Evolutionary conservation across 1,140 invertebrate species (phyloP).

Genomic region (Drosophila obscura): DNA sequence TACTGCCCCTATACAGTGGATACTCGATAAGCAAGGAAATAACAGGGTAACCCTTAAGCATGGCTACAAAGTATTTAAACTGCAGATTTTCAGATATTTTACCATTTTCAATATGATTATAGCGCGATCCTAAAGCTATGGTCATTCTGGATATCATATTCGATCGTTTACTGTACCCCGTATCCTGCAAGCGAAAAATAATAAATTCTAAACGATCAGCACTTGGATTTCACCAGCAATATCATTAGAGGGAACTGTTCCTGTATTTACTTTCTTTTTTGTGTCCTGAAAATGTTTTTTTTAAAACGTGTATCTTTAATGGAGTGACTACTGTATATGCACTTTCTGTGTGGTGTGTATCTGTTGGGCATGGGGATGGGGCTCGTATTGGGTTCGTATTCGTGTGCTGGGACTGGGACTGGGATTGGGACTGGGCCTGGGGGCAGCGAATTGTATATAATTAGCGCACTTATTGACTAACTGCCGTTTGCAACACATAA

Average conservation of each 20-base stretch:
- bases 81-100: too few species aligned
- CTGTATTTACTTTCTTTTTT: not conserved
- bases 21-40: not conserved
- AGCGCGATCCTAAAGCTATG: not conserved
- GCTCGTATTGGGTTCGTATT: slow-evolving; percentile 23
- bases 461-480: slow-evolving; percentile 77
- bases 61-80: too few species aligned
- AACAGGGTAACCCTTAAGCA: too few species aligned
- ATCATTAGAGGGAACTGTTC: too few species aligned
- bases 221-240: too few species aligned
- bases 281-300: too few species aligned
- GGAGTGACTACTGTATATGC: slow-evolving; percentile 36
- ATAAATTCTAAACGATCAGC: too few species aligned
- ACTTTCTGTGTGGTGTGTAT: slow-evolving; percentile 28
- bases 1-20: slow-evolving; percentile 40
- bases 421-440: slow-evolving; percentile 40
- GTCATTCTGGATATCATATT: too few species aligned
- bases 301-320: not conserved
- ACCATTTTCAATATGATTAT: too few species aligned
- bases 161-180: too few species aligned
- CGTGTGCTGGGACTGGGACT: slow-evolving; percentile 27
- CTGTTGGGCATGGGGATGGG: slow-evolving; percentile 31
- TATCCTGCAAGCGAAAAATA: too few species aligned
- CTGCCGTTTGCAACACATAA: slow-evolving; percentile 54
- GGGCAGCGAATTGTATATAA: slow-evolving; percentile 63